Conservation (phyloP, 2,113 vertebrate species). For the Callocephalon fimbriatum region DNA sequence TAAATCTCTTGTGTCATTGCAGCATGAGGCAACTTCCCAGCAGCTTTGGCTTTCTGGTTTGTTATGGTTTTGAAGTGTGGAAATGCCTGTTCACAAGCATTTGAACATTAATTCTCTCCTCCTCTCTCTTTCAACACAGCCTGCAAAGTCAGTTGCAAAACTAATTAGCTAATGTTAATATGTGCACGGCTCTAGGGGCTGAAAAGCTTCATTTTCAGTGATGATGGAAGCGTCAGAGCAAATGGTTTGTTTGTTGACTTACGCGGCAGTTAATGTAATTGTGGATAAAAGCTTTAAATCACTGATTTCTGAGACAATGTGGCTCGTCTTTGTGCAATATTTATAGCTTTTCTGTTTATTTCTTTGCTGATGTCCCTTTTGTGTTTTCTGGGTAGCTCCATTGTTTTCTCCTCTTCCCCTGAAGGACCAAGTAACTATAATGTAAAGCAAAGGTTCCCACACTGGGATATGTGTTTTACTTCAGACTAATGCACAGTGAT, state of each 20-base stretch:
- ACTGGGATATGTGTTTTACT: accelerated
- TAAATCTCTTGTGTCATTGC: conserved; percentile 52
- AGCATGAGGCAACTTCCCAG: conserved; percentile 26
- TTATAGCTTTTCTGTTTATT: not conserved
- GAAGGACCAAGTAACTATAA: not conserved
- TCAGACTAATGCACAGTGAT: not conserved
- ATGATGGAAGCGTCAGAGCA: conserved; percentile 58
- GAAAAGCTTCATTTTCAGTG: conserved; percentile 68
- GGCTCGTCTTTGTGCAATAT: not conserved
- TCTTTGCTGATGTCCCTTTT: not conserved
- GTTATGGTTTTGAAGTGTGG: conserved; percentile 54
- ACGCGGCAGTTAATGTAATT: conserved; percentile 36
- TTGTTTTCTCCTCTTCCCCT: not conserved
- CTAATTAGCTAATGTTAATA: conserved; percentile 72
- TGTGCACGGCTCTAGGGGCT: conserved; percentile 55
- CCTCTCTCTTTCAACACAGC: conserved; percentile 3
- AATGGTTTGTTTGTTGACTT: conserved; percentile 65
- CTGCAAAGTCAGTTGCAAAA: conserved; percentile 66
- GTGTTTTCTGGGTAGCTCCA: not conserved
- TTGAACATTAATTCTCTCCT: conserved; percentile 54
- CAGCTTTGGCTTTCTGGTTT: conserved; percentile 47
- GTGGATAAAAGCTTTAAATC: conserved; percentile 39
- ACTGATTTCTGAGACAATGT: not conserved
- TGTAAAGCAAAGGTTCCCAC: not conserved
- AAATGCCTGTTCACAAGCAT: conserved; percentile 53